These are phyloP conservation scores for Nothoprocta perdicaria DNA, from an alignment of 2,113 vertebrate genomes.

Conservation along the genomic window DNA sequence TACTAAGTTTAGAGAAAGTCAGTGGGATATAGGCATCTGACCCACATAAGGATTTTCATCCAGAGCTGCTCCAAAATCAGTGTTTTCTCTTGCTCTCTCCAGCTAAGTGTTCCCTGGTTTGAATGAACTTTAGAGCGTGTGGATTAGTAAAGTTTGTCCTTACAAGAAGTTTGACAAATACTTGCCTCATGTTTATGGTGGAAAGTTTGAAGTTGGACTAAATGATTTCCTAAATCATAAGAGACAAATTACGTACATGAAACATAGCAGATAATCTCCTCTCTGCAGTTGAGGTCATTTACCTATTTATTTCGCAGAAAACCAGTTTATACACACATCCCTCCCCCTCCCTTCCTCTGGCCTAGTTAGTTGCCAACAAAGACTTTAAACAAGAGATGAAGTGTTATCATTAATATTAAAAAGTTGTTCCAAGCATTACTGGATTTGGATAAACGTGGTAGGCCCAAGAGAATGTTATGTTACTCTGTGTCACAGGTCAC, in stretches of 20 bases:
- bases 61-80: conserved; percentile 25
- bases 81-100: conserved; percentile 24
- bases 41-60: conserved; percentile 1
- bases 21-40: conserved; percentile 46
- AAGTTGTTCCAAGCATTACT: conserved; percentile 27
- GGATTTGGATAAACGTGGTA: conserved; percentile 30
- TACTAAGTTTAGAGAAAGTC: background rate
- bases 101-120: background rate
- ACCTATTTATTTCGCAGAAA: conserved; percentile 36
- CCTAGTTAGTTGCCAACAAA: conserved; percentile 28
- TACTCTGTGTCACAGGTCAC: conserved; percentile 40
- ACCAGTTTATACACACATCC: background rate
- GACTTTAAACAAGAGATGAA: conserved; percentile 37
- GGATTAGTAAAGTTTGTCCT: conserved; percentile 1
- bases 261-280: conserved; percentile 35
- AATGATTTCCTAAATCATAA: conserved; percentile 13
- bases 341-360: background rate
- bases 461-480: conserved; percentile 37
- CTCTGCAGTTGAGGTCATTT: conserved; percentile 30
- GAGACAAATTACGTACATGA: conserved; percentile 22
- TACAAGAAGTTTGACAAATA: conserved; percentile 37
- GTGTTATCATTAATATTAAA: conserved; percentile 4
- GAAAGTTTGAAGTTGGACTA: conserved; percentile 44
- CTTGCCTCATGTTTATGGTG: conserved; percentile 31
- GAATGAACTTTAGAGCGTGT: conserved; percentile 11